Evolutionary conservation across 1,140 invertebrate genomes (phyloP), one percentile per base, ranked within the genome.

Genomic region (Drosophila subpulchrella): DNA sequence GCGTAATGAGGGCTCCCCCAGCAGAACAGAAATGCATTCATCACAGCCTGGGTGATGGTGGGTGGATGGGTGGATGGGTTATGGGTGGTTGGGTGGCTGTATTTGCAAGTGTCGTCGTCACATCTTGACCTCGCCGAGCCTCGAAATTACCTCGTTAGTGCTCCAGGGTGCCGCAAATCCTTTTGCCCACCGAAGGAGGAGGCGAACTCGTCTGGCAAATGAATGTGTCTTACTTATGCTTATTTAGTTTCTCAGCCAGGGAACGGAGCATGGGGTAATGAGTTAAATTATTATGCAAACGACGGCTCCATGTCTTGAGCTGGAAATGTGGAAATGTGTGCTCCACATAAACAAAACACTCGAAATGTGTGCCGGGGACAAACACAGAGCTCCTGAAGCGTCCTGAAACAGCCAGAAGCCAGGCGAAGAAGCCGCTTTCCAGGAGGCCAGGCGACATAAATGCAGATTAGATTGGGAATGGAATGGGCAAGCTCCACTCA

Each of bases 211-310:
- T 70, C 54, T 71, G 66, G 51, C 53, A 71, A 71, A 71, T 68
- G 63, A 70, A 75, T 79, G 72, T 74, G 57, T 78, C 75, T 78
- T 71, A 78, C 79, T 88, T 83, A 68, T 88, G 84, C 76, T 83
- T 83, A 89, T 83, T 89, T 80, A 77, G 63, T 74, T 71, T 48
- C 54, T 75, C 27, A 27, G 75, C 48, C 58, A 65, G 51, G 11
- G 11, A 30, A 67, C 24, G 59, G 20, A 32, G 57, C 55, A 20
- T 15, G 17, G 62, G 62, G 67, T 86, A 88, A 86, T 86, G 75
- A 79, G 83, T 83, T 88, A 88, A 86, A 86, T 88, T 86, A 89
- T 86, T 86, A 86, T 86, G 84, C 83, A 88, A 86, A 79, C 81
- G 82, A 81, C 78, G 79, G 72, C 72, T 58, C 55, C 66, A 73